Conservation (phyloP, 2,113 vertebrate genomes). For the Epinephelus cyanopodus region DNA sequence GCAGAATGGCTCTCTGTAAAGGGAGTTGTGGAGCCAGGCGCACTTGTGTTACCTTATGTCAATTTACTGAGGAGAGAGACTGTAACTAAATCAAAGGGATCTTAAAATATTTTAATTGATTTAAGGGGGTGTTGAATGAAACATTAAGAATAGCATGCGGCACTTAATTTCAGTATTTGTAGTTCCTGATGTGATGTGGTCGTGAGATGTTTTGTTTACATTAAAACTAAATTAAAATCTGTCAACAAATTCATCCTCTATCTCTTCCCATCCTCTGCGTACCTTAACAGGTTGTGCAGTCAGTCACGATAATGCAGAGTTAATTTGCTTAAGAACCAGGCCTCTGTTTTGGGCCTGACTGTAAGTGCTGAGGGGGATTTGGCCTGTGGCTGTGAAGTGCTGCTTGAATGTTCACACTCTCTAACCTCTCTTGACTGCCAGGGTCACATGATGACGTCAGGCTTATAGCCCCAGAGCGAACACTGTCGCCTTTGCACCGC, state of each 20-base stretch:
- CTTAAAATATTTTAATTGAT: constrained; percentile 12
- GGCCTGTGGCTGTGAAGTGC: constrained; percentile 42
- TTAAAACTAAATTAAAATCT: neutral
- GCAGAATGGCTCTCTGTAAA: constrained; percentile 56
- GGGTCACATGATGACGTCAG: constrained; percentile 75
- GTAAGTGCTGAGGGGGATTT: constrained; percentile 22
- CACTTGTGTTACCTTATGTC: constrained; percentile 40
- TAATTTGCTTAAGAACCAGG: neutral
- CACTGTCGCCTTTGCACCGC: constrained; percentile 3
- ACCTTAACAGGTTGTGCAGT: neutral
- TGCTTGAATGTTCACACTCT: constrained; percentile 40
- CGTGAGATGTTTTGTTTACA: neutral
- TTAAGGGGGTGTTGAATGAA: neutral
- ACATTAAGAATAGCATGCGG: neutral
- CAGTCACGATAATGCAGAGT: neutral
- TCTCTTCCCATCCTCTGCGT: neutral
- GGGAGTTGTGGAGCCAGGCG: constrained; percentile 1
- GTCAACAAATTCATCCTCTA: neutral
- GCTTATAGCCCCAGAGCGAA: constrained; percentile 43
- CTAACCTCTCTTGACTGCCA: constrained; percentile 60
- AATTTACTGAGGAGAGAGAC: constrained; percentile 14
- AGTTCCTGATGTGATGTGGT: neutral
- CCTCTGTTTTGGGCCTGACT: constrained; percentile 6
- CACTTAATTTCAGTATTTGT: neutral
- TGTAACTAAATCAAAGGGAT: constrained; percentile 18